Evolutionary conservation across 2,888 invertebrate genomes (phyloP).

Genomic region (Aethes cnicana): DNA sequence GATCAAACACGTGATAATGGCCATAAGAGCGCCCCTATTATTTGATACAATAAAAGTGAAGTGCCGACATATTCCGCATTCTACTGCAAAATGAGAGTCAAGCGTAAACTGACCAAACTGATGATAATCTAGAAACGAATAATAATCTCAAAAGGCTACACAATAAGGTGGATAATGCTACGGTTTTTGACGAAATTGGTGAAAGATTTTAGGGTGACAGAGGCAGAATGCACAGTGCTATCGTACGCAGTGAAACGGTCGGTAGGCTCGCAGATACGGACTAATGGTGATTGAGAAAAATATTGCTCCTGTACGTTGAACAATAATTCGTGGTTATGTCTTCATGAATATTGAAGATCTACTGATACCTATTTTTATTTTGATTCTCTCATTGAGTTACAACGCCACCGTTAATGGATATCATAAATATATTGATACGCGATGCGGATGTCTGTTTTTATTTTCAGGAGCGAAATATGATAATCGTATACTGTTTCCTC

Average conservation of each 20-base stretch:
- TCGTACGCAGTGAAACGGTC: constrained; percentile 65
- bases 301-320: constrained; percentile 64
- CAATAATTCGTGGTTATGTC: constrained; percentile 78
- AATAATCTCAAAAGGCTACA: constrained; percentile 32
- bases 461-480: constrained; percentile 37
- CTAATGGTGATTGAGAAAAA: constrained; percentile 83
- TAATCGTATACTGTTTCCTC: constrained; percentile 25
- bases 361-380: constrained; percentile 68
- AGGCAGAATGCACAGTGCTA: constrained; percentile 51
- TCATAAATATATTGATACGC: constrained; percentile 50
- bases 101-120: constrained; percentile 51
- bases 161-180: constrained; percentile 40
- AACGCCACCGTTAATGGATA: constrained; percentile 51
- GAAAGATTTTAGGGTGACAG: constrained; percentile 60
- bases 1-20: constrained; percentile 82
- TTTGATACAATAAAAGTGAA: constrained; percentile 83
- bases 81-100: constrained; percentile 65
- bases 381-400: constrained; percentile 57
- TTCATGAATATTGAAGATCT: constrained; percentile 81
- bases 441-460: constrained; percentile 47
- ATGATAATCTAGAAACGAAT: constrained; percentile 34
- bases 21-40: constrained; percentile 82
- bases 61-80: constrained; percentile 81
- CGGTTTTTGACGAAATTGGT: constrained; percentile 39
- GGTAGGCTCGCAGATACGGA: constrained; percentile 74